Evolutionary conservation across 2,797 vertebrate genomes (phyloP).

Genomic region (Prionace glauca): DNA sequence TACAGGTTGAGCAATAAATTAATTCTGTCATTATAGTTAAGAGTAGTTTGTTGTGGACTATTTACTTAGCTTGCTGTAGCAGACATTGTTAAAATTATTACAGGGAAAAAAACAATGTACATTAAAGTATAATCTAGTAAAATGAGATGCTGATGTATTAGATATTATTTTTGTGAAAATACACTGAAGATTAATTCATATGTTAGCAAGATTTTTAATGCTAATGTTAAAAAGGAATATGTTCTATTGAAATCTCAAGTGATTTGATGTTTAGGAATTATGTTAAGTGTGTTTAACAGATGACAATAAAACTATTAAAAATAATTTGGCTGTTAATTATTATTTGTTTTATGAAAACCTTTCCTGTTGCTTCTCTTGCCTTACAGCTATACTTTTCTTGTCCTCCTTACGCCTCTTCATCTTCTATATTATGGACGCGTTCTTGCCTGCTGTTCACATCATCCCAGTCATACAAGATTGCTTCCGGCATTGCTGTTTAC

Average conservation of each 20-base stretch:
- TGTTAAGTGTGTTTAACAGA: not conserved
- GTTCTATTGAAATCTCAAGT: not conserved
- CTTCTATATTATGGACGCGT: not conserved
- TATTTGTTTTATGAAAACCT: not conserved
- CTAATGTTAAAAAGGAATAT: not conserved
- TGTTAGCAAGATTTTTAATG: not conserved
- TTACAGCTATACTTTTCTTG: not conserved
- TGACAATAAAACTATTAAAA: not conserved
- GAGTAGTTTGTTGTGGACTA: not conserved
- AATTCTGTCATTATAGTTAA: not conserved
- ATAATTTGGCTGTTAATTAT: not conserved
- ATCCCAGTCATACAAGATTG: no score
- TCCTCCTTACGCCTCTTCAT: not conserved
- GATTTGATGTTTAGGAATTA: not conserved
- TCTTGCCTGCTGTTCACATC: no score
- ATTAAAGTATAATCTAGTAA: not conserved
- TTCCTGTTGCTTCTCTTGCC: not conserved
- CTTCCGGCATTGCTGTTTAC: no score
- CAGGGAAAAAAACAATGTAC: not conserved
- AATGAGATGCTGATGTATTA: not conserved
- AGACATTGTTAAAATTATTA: constrained; percentile 1
- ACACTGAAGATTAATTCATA: not conserved
- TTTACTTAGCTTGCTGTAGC: not conserved
- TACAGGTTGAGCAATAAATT: not conserved
- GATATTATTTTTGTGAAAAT: not conserved